These are phyloP conservation scores for Microchirus variegatus DNA, from an alignment of 2,797 vertebrate species.

Conservation along the genomic window DNA sequence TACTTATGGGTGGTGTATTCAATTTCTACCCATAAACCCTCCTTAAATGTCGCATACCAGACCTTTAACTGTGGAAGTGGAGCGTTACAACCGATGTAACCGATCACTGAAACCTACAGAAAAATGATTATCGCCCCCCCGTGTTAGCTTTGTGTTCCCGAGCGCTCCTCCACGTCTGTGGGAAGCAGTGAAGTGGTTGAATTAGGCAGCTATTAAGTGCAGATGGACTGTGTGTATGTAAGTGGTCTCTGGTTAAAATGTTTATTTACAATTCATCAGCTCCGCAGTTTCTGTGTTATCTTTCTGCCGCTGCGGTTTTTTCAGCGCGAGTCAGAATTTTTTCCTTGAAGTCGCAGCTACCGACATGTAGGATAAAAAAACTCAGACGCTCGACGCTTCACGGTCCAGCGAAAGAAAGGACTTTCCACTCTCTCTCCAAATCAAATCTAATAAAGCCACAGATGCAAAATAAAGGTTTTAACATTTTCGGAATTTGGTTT, in stretches of 20 bases:
- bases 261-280: not conserved
- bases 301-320: conserved; percentile 14
- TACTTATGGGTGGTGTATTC: too few species aligned
- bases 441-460: conserved; percentile 52
- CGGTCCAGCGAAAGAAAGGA: conserved; percentile 7
- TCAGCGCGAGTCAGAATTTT: conserved; percentile 1
- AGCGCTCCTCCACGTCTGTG: not conserved
- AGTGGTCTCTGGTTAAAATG: not conserved
- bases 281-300: not conserved
- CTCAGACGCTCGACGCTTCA: conserved; percentile 11
- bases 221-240: not conserved
- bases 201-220: not conserved
- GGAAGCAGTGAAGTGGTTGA: not conserved
- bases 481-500: conserved; percentile 55
- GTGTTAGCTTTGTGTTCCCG: not conserved
- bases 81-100: too few species aligned
- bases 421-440: conserved; percentile 15
- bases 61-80: too few species aligned
- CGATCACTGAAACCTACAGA: not conserved
- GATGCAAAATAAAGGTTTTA: conserved; percentile 38
- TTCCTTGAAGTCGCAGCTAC: conserved; percentile 15
- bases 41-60: too few species aligned
- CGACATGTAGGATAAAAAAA: not conserved
- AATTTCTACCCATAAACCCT: too few species aligned
- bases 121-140: not conserved